Evolutionary conservation across 23 tunicate species (phyloP), one percentile per base, ranked within the genome.

Genomic region (Halocynthia roretzi): DNA sequence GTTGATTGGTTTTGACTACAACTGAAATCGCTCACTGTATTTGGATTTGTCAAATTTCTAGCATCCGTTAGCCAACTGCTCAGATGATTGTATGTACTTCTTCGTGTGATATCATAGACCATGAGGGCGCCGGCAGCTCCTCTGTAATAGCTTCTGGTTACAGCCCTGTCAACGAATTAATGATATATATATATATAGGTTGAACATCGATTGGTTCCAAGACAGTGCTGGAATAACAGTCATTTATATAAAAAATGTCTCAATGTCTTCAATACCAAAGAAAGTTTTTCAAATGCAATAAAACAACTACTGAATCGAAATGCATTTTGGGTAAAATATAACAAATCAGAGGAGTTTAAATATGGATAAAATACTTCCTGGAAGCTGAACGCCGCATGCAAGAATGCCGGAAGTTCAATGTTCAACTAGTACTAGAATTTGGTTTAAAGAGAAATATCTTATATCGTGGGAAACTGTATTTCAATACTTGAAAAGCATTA

Each of bases 121-220:
- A 96, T 96, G 31, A 96, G 79, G 22, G 99, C 99, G 52, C 99
- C 99, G 20, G 94, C 91, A 56, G 96, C 96, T 10, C 99, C 99
- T 54, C 99, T 86, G 84, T 96, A 96, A 57, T 96, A 96, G 76
- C 96, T 90, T 72, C 99, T 78, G 51, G 99, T 96, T 53, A 96
- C 99, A 67, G 99, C 99, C 44, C 99, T 94, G 80, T 8, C 57
- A 76, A 86, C 0, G 21, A 83, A 10, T 31, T 31, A 31, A 31
- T 31, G 4, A 31, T 31, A 31, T 31, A 31, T 31, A 31, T 31
- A 31, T 31, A 31, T 31, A 31, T 31, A 58, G 15, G 63, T 14
- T 58, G 63, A 58, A 58, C n/a, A 1, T 58, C 17, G 63, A 58
- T n/a, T 14, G 1, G 17, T 14, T 58, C 15, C 63, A 58, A n/a